Evolutionary conservation across 2,113 vertebrate species (phyloP).

Genomic region (Actenoides hombroni): DNA sequence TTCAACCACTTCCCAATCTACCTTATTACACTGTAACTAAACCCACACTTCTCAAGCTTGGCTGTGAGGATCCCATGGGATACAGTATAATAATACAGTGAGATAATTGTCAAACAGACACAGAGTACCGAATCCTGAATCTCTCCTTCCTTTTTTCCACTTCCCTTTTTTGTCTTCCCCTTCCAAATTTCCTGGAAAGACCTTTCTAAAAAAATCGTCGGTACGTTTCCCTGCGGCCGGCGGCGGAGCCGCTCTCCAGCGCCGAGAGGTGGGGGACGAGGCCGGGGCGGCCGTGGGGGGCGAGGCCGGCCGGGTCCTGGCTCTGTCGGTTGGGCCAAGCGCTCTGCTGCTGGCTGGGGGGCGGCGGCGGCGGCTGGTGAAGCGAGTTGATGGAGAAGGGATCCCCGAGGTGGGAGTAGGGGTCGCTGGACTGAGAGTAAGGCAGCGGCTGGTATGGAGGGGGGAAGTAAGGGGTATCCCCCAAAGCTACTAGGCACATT

Average conservation of each 20-base stretch:
- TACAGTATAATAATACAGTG: no score
- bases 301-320: slow-evolving; percentile 81
- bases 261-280: slow-evolving; percentile 89
- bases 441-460: slow-evolving; percentile 94
- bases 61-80: no score
- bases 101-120: no score
- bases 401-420: slow-evolving; percentile 92
- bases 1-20: no score
- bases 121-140: no score
- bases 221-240: slow-evolving; percentile 85
- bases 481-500: background rate
- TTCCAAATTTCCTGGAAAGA: no score
- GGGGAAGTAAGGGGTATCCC: slow-evolving; percentile 85
- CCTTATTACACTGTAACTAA: no score
- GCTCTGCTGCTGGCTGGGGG: slow-evolving; percentile 89
- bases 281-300: slow-evolving; percentile 82
- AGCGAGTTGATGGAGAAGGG: slow-evolving; percentile 91
- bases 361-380: slow-evolving; percentile 82
- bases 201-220: no score
- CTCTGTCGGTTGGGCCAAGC: slow-evolving; percentile 88
- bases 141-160: no score
- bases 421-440: slow-evolving; percentile 89
- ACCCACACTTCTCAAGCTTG: no score
- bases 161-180: no score
- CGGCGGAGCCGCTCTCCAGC: slow-evolving; percentile 85